A percentile compares a stretch with the other conserved stretches of the same genome.
Conservation (phyloP, 2,113 vertebrate genomes). For the Crotalus viridis region DNA sequence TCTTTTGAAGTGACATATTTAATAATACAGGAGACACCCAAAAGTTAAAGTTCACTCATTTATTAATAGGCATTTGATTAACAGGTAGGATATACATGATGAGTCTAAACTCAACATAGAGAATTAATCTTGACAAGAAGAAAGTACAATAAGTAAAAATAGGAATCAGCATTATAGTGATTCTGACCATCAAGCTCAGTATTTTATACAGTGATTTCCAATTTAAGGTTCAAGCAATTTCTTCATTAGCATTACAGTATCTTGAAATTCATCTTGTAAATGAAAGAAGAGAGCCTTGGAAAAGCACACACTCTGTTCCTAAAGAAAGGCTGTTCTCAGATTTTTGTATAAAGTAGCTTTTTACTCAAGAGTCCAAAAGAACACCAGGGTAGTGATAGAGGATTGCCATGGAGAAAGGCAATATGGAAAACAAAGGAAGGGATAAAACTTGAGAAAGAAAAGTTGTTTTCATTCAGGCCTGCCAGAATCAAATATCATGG, state of each 20-base stretch:
- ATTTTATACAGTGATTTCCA: background rate
- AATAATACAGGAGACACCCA: background rate
- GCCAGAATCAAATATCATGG: background rate
- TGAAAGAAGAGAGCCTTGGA: background rate
- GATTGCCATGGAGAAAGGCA: background rate
- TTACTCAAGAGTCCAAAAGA: background rate
- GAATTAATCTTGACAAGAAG: background rate
- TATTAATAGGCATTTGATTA: slow-evolving; percentile 2
- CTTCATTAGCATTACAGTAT: background rate
- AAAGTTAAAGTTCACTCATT: background rate
- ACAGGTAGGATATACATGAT: background rate
- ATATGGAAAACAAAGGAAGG: background rate
- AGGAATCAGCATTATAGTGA: background rate
- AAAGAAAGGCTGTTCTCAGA: background rate
- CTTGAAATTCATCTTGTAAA: background rate
- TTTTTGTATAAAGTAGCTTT: background rate
- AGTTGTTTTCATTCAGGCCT: background rate
- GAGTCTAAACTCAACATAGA: background rate
- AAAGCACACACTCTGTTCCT: background rate
- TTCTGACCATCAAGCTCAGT: background rate
- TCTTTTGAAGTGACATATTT: background rate
- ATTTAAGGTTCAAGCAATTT: background rate
- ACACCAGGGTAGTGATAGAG: background rate
- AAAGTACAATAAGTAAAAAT: background rate
- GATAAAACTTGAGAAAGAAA: background rate